Conservation (phyloP, 2,113 vertebrate species). For the Hydrolagus affinis region DNA sequence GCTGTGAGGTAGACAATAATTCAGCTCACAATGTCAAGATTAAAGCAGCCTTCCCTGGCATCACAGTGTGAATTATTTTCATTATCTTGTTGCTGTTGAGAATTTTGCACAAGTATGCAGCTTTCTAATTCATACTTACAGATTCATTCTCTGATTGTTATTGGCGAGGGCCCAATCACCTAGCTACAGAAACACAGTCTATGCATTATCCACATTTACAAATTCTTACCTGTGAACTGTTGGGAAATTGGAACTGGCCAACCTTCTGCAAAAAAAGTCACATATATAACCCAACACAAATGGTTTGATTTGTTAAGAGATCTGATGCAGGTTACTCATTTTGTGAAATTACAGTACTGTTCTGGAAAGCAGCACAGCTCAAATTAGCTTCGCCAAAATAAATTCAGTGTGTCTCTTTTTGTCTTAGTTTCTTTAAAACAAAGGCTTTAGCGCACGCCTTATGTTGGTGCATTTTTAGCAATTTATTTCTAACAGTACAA, state of each 20-base stretch:
- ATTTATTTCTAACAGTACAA: no score
- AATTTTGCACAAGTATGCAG: not conserved
- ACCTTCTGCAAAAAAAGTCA: conserved; percentile 15
- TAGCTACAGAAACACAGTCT: not conserved
- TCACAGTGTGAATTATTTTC: not conserved
- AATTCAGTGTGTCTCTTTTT: not conserved
- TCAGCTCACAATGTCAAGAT: no score
- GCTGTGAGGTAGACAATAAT: no score
- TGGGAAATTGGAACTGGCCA: conserved; percentile 20
- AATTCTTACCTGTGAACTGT: conserved; percentile 17
- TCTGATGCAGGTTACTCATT: not conserved
- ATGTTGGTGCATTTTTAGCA: not conserved
- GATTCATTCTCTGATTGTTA: not conserved
- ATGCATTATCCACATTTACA: not conserved
- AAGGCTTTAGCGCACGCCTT: not conserved
- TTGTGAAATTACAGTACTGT: not conserved
- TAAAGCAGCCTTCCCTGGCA: no score
- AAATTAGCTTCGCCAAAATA: not conserved
- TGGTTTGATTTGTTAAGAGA: conserved; percentile 13
- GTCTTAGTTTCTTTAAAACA: not conserved
- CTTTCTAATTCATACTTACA: not conserved
- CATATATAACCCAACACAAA: conserved; percentile 20
- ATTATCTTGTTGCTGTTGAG: no score
- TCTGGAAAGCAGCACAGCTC: not conserved
- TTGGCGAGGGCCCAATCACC: not conserved